Conservation (phyloP, 2,888 invertebrate species). For the Acanthococcus lagerstroemiae region DNA sequence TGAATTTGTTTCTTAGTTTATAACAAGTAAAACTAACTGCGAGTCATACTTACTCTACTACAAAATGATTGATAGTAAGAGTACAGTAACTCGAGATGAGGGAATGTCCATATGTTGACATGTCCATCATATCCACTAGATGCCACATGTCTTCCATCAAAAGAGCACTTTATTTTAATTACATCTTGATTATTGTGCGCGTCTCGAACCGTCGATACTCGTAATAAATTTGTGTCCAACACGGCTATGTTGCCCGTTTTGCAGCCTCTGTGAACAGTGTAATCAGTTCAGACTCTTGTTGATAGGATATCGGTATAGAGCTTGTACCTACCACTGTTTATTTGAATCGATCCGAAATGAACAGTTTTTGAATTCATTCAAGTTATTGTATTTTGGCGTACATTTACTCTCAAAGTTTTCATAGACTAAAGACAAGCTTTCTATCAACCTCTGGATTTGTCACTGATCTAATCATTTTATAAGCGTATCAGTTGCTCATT, state of each 20-base stretch:
- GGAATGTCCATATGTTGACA: constrained; percentile 13
- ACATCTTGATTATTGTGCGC: neutral
- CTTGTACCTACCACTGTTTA: too few species aligned
- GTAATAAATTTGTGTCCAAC: neutral
- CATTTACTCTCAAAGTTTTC: too few species aligned
- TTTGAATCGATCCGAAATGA: too few species aligned
- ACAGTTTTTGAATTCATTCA: too few species aligned
- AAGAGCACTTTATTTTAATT: constrained; percentile 15
- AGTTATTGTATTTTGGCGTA: too few species aligned
- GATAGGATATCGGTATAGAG: too few species aligned
- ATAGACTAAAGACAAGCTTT: too few species aligned
- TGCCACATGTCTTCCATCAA: constrained; percentile 8
- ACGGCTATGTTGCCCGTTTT: constrained; percentile 4
- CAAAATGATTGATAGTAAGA: neutral
- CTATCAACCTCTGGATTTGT: too few species aligned
- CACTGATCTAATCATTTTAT: too few species aligned
- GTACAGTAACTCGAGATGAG: constrained; percentile 1
- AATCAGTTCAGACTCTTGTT: too few species aligned
- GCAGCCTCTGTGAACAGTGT: constrained; percentile 10
- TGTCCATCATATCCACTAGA: constrained; percentile 7
- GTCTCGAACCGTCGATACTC: neutral
- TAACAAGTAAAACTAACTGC: neutral
- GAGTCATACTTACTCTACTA: constrained; percentile 7
- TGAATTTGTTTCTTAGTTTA: too few species aligned
- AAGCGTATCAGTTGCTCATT: too few species aligned